Evolutionary conservation across 2,888 invertebrate species (phyloP).

Genomic region (Brachyopa scutellaris): DNA sequence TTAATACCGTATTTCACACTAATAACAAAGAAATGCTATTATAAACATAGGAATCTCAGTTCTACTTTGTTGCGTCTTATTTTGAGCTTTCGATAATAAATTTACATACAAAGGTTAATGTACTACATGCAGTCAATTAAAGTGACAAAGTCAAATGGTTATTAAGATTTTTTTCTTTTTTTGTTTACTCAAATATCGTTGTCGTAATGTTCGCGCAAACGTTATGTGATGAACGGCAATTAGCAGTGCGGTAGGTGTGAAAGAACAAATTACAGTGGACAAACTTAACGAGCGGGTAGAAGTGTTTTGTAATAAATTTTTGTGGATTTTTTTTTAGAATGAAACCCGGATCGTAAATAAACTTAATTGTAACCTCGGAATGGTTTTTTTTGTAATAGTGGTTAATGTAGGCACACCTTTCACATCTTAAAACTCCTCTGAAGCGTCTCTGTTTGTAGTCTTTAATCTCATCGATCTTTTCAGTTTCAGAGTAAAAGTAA

Average conservation of each 20-base stretch:
- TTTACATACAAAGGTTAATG: conserved; percentile 17
- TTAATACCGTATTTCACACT: too few relatives aligned
- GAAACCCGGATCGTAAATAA: too few relatives aligned
- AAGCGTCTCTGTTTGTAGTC: too few relatives aligned
- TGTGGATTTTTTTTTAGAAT: too few relatives aligned
- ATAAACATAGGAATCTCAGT: not conserved
- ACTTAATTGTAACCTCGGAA: too few relatives aligned
- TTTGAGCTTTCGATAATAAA: not conserved
- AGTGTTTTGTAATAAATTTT: too few relatives aligned
- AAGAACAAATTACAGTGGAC: not conserved
- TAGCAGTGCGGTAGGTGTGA: conserved; percentile 5
- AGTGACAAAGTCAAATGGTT: conserved; percentile 6
- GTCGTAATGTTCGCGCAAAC: not conserved
- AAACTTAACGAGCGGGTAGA: too few relatives aligned
- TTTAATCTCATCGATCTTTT: too few relatives aligned
- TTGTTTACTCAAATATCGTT: not conserved
- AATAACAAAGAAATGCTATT: not conserved
- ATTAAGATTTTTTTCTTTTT: not conserved
- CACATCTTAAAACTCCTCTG: too few relatives aligned
- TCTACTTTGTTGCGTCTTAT: not conserved
- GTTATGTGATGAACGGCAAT: conserved; percentile 4
- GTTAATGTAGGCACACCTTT: too few relatives aligned
- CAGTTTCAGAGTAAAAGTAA: too few relatives aligned
- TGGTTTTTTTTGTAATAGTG: too few relatives aligned
- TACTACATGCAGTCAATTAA: not conserved